phyloP scores from a whole-genome alignment of 1,140 invertebrate species.

The Carposina sasakii region DNA sequence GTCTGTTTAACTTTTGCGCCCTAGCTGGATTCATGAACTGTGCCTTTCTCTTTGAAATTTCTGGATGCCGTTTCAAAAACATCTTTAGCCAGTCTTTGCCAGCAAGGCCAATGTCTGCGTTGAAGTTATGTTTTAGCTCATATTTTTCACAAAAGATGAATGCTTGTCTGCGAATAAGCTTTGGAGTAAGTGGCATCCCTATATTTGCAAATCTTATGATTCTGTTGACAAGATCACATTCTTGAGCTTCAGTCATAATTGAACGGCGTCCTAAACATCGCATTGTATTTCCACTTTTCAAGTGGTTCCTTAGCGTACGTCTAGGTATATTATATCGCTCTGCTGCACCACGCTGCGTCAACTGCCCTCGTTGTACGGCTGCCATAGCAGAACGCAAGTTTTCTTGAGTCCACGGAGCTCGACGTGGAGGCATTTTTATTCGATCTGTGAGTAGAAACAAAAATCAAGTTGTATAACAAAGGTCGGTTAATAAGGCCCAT shows the following conservation, averaged over 20 bases:
- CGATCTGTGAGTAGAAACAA: no score
- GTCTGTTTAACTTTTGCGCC: conserved; percentile 43
- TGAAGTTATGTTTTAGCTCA: neutral
- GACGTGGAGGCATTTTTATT: no score
- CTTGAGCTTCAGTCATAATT: conserved; percentile 24
- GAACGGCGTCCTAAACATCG: conserved; percentile 24
- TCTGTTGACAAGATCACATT: conserved; percentile 23
- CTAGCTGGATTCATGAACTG: conserved; percentile 40
- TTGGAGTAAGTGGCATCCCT: conserved; percentile 32
- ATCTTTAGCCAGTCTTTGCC: conserved; percentile 8
- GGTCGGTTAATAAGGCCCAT: no score
- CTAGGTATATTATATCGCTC: conserved; percentile 26
- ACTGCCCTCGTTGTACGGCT: conserved; percentile 17
- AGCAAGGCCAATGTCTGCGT: neutral
- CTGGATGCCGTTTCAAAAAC: conserved; percentile 30
- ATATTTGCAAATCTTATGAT: conserved; percentile 30
- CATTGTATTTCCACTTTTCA: conserved; percentile 14
- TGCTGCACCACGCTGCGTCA: conserved; percentile 22
- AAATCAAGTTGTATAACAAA: no score
- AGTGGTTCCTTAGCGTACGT: conserved; percentile 29
- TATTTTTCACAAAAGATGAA: conserved; percentile 17
- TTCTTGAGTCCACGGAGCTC: conserved; percentile 7
- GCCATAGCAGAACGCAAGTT: conserved; percentile 13
- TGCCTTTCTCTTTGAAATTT: conserved; percentile 27
- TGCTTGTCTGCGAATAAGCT: conserved; percentile 15